Evolutionary conservation across 2,797 vertebrate genomes (phyloP).

Genomic region (Enteromius afrohamiltoni): DNA sequence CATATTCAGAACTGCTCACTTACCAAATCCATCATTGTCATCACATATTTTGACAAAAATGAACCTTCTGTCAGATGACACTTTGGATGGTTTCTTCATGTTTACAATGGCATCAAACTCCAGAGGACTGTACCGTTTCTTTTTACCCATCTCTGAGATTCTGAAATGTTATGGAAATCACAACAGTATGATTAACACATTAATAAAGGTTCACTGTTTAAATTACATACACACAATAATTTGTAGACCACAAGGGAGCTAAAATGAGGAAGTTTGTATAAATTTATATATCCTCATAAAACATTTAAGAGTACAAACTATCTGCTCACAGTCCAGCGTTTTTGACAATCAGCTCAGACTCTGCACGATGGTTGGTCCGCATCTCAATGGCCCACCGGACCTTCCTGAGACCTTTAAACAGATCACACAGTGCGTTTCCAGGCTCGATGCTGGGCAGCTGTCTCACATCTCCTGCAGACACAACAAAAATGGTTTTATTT

Average conservation of each 20-base stretch:
- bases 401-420: constrained; percentile 75
- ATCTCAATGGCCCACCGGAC: constrained; percentile 79
- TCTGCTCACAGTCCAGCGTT: constrained; percentile 80
- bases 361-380: constrained; percentile 83
- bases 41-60: constrained; percentile 76
- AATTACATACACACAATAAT: not conserved
- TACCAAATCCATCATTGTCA: constrained; percentile 36
- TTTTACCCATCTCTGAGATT: constrained; percentile 63
- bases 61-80: constrained; percentile 79
- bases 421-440: constrained; percentile 80
- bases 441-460: constrained; percentile 87
- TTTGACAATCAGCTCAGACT: constrained; percentile 82
- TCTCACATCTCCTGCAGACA: constrained; percentile 79
- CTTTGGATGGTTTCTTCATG: constrained; percentile 33
- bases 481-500: not conserved
- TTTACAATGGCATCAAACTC: constrained; percentile 78
- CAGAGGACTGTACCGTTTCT: constrained; percentile 58
- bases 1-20: not conserved
- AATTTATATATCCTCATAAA: not conserved
- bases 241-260: not conserved
- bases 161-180: constrained; percentile 43
- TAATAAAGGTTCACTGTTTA: not conserved
- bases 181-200: not conserved
- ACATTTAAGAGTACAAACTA: not conserved
- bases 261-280: not conserved